A percentile compares a stretch with the other conserved stretches of the same genome.
Evolutionary conservation across 2,113 vertebrate species (phyloP).

Genomic region (Willisornis vidua): DNA sequence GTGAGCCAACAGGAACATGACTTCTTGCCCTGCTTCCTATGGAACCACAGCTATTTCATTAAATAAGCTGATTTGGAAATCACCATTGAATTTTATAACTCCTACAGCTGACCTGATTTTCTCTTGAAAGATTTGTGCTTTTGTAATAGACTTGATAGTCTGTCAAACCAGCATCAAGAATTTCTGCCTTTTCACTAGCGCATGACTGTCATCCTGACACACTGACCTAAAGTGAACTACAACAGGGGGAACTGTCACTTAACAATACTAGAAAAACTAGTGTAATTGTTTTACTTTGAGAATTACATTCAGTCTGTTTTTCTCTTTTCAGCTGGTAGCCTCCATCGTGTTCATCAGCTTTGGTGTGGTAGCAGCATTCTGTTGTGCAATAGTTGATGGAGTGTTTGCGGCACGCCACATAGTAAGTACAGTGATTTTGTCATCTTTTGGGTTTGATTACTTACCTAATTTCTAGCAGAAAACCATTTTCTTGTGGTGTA

Average conservation of each 20-base stretch:
- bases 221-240: not conserved
- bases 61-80: not conserved
- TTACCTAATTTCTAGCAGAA: not conserved
- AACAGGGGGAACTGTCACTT: not conserved
- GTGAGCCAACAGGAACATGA: not conserved
- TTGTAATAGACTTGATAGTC: not conserved
- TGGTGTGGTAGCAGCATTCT: conserved; percentile 88
- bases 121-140: not conserved
- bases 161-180: not conserved
- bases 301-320: not conserved
- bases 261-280: not conserved
- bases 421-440: conserved; percentile 77
- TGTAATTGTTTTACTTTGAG: not conserved
- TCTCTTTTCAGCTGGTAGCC: conserved; percentile 82
- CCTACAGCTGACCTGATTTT: not conserved
- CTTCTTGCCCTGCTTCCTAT: not conserved
- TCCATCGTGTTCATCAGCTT: conserved; percentile 94
- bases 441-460: not conserved
- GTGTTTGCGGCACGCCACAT: conserved; percentile 90
- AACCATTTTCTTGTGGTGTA: not conserved
- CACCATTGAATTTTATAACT: not conserved
- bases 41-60: not conserved
- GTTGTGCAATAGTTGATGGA: conserved; percentile 90
- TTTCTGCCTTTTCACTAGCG: not conserved
- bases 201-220: not conserved